phyloP scores from a whole-genome alignment of 1,140 invertebrate genomes.

The Tetramorium alpestre region DNA sequence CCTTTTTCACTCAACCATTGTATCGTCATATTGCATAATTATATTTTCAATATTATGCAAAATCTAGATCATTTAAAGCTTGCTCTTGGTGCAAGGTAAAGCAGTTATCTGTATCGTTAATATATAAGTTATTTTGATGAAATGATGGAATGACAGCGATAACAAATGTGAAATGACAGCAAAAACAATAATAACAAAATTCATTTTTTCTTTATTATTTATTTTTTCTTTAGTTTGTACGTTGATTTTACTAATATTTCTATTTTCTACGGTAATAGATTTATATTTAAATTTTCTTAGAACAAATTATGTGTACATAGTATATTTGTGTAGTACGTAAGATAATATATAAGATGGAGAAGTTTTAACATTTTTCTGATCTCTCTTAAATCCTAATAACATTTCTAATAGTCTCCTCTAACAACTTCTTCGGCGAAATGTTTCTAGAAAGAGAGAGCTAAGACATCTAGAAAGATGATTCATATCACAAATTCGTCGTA shows the following conservation, averaged over 20 bases:
- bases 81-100: background rate
- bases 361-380: background rate
- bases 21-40: background rate
- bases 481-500: conserved; percentile 19
- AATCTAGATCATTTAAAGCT: background rate
- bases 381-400: background rate
- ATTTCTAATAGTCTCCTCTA: background rate
- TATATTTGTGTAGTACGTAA: background rate
- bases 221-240: background rate
- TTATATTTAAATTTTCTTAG: background rate
- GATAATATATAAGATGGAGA: too few species aligned
- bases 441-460: background rate
- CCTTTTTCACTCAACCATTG: background rate
- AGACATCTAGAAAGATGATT: conserved; percentile 35
- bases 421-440: background rate
- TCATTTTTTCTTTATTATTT: background rate
- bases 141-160: background rate
- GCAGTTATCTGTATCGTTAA: background rate
- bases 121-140: background rate
- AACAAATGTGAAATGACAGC: background rate
- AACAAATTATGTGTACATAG: background rate
- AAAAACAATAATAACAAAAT: background rate
- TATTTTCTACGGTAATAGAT: background rate
- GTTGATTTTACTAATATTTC: background rate
- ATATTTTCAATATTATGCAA: conserved; percentile 3